Base-by-base conservation (phyloP, 2,888 invertebrate species). In the Stegophylla sp. region DNA sequence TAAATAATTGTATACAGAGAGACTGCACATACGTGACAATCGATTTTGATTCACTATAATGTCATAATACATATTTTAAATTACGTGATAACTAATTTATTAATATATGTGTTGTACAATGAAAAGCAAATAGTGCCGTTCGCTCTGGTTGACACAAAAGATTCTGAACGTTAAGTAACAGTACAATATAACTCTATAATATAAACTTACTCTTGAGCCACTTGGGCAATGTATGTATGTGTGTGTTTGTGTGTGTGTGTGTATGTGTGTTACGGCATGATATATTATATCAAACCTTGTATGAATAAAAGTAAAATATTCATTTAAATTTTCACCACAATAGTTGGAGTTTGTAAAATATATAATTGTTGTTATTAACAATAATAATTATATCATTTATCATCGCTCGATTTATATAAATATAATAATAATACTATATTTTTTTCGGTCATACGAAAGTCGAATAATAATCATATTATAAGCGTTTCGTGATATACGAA, bases 11-110 rank as follows among this genome's bases (percentile, higher is more conserved):
- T n/a, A n/a, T n/a, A n/a, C 10, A 12, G 56, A 56, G 9, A 3
- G 56, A 20, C 20, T 20, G 56, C 20, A 56, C 23, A 12, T 10
- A 20, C n/a, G n/a, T 20, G 26, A 28, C 28, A 61, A 28, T 61
- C 28, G 28, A 28, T 28, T 61, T 61, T 17, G 15, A 15, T 17
- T 28, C 17, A 28, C 28, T 61, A 61, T 28, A 15, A 61, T 59
- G 3, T 13, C 26, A 28, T 59, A 12, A 28, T 61, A 3, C 59
- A n/a, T 23, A 23, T 23, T 20, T 45, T 51, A 67, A 9, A 67
- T 69, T 69, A 53, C n/a, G 20, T 69, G 69, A 34, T 69, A 69
- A 13, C 69, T 13, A 69, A 51, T 69, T 69, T 34, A 71, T 71
- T n/a, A 28, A 53, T 67, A 17, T 12, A 41, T n/a, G 7, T 20